phyloP scores from a whole-genome alignment of 2,797 vertebrate genomes.

The Microhierax caerulescens region DNA sequence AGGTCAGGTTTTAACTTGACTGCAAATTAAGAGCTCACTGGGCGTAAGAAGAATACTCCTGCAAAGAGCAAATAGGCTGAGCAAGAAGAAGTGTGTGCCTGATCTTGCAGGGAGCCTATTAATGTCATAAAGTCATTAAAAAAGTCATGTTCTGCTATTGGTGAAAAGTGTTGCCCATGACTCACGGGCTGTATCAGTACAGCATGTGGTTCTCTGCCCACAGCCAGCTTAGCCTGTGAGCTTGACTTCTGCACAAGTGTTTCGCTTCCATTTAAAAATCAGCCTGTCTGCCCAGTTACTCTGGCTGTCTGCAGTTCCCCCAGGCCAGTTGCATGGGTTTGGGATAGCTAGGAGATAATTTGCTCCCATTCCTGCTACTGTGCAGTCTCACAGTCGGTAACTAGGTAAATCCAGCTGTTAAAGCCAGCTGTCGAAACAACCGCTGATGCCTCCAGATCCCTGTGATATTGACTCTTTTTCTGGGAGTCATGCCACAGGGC shows the following conservation, averaged over 20 bases:
- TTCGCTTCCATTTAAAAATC: background rate
- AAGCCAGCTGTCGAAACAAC: conserved; percentile 33
- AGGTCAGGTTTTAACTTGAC: conserved; percentile 39
- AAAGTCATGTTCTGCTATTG: background rate
- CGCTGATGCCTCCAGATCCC: conserved; percentile 26
- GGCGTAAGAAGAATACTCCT: conserved; percentile 8
- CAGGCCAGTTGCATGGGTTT: fast-evolving
- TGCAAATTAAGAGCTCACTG: conserved; percentile 25
- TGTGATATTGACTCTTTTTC: conserved; percentile 31
- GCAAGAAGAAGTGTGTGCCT: conserved; percentile 34
- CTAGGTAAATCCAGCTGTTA: conserved; percentile 3
- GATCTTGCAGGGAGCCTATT: conserved; percentile 53
- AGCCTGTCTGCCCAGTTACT: background rate
- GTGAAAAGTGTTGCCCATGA: conserved; percentile 5
- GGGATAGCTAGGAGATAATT: background rate
- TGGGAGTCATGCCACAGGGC: conserved; percentile 40
- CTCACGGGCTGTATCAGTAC: background rate
- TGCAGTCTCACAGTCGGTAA: background rate
- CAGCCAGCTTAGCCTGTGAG: background rate
- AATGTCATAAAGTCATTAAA: conserved; percentile 51
- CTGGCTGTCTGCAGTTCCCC: background rate
- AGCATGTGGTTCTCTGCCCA: conserved; percentile 22
- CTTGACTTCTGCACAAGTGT: background rate
- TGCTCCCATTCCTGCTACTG: background rate
- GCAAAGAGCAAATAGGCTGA: conserved; percentile 24